A percentile compares a stretch with the other conserved stretches of the same genome.
Conservation (phyloP, 1,140 invertebrate species). For the Trichonephila clavata region DNA sequence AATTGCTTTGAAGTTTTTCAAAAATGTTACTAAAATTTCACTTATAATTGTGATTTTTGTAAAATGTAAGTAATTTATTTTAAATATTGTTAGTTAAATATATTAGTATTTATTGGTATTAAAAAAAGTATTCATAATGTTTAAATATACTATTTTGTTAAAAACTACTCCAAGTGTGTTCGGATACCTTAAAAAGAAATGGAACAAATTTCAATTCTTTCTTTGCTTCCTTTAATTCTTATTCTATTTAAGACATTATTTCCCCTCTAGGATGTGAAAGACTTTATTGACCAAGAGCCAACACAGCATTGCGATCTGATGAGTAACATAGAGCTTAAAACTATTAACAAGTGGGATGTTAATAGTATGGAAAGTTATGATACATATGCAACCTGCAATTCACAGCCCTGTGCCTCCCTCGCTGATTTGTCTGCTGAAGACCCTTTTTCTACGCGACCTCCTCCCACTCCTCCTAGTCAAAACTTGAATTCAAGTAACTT, state of each 20-base stretch:
- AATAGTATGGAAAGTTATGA: constrained; percentile 92
- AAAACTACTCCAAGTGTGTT: no score
- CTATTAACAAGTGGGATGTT: constrained; percentile 83
- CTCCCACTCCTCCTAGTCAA: constrained; percentile 49
- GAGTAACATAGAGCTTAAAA: constrained; percentile 80
- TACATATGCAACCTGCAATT: constrained; percentile 97
- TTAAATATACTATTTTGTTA: no score
- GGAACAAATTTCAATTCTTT: no score
- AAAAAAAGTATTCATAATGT: no score
- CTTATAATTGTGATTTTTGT: no score
- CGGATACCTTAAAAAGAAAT: no score
- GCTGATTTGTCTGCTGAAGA: constrained; percentile 79
- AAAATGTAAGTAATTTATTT: no score
- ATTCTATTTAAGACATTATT: neutral
- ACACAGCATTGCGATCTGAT: constrained; percentile 64
- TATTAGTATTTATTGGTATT: no score
- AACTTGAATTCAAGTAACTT: constrained; percentile 87
- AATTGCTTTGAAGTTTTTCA: no score
- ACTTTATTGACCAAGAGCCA: constrained; percentile 76
- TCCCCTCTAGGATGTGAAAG: constrained; percentile 68
- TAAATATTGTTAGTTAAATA: no score
- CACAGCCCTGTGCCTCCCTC: constrained; percentile 93
- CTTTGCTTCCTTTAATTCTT: no score
- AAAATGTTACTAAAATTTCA: no score
- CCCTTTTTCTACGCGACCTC: constrained; percentile 72